phyloP scores from a whole-genome alignment of 1,140 invertebrate genomes.

The Ceratina australensis region DNA sequence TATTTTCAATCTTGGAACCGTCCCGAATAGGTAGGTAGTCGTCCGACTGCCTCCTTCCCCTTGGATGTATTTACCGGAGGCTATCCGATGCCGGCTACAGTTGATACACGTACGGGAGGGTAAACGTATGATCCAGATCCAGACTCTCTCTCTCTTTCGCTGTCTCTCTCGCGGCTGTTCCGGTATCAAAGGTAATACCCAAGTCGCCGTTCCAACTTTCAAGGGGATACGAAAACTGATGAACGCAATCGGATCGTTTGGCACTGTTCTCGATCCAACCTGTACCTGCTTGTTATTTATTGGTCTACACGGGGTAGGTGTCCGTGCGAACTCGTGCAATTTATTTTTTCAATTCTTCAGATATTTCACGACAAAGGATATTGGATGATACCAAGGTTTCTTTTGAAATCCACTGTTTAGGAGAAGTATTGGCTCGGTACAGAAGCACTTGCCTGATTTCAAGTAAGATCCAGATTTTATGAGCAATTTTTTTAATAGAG shows the following conservation, averaged over 20 bases:
- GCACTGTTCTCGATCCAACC: background rate
- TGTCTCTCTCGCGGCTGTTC: background rate
- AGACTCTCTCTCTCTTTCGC: conserved; percentile 17
- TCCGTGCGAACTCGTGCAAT: background rate
- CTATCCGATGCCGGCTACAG: conserved; percentile 29
- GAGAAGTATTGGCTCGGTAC: too few relatives aligned
- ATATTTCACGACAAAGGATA: too few relatives aligned
- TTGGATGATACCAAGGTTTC: too few relatives aligned
- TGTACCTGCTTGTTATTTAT: background rate
- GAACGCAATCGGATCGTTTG: conserved; percentile 26
- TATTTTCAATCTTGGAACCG: conserved; percentile 41
- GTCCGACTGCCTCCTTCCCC: conserved; percentile 12
- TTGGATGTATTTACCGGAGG: conserved; percentile 28
- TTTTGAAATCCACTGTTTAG: too few relatives aligned
- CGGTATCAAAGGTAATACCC: conserved; percentile 32
- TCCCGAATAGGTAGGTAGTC: background rate
- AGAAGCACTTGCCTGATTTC: too few relatives aligned
- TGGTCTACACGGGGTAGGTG: too few relatives aligned
- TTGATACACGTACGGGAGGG: conserved; percentile 21
- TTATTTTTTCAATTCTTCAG: background rate
- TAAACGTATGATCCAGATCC: conserved; percentile 26
- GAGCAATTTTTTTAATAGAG: too few relatives aligned
- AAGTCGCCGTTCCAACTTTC: conserved; percentile 33
- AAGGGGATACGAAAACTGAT: conserved; percentile 33
- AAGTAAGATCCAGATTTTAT: too few relatives aligned